A percentile compares a stretch with the other conserved stretches of the same genome.
These are phyloP conservation scores for Oryctolagus cuniculus DNA, from an alignment of 2,113 vertebrate species.

Conservation along the genomic window DNA sequence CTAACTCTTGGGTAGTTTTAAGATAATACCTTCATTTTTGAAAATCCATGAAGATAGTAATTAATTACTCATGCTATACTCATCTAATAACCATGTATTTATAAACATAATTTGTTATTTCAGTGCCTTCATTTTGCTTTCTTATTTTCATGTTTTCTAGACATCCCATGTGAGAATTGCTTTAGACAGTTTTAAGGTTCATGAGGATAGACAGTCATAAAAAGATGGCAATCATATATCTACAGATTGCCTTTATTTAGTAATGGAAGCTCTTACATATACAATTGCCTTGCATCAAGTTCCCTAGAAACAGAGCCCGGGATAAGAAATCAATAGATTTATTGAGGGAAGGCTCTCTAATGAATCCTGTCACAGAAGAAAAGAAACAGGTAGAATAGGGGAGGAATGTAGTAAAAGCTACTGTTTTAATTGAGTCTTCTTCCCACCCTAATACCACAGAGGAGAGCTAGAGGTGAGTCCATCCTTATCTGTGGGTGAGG, in stretches of 20 bases:
- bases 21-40: conserved; percentile 67
- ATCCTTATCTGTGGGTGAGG: neutral
- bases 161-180: conserved; percentile 43
- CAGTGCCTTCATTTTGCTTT: conserved; percentile 62
- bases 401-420: neutral
- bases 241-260: conserved; percentile 52
- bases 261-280: neutral
- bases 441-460: neutral
- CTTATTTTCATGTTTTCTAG: conserved; percentile 76
- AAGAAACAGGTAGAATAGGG: neutral
- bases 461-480: neutral
- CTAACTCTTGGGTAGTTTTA: conserved; percentile 63
- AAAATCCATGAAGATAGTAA: conserved; percentile 65
- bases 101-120: conserved; percentile 60
- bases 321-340: neutral
- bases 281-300: neutral
- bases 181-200: conserved; percentile 45
- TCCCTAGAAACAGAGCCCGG: neutral
- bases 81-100: conserved; percentile 53
- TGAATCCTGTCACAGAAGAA: neutral
- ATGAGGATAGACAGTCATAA: conserved; percentile 12
- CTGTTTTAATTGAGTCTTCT: neutral
- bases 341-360: neutral
- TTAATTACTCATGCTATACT: conserved; percentile 54
- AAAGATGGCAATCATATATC: neutral